Evolutionary conservation across 2,797 vertebrate species (phyloP), one percentile per base, ranked within the genome.

Genomic region (Danio choprae): DNA sequence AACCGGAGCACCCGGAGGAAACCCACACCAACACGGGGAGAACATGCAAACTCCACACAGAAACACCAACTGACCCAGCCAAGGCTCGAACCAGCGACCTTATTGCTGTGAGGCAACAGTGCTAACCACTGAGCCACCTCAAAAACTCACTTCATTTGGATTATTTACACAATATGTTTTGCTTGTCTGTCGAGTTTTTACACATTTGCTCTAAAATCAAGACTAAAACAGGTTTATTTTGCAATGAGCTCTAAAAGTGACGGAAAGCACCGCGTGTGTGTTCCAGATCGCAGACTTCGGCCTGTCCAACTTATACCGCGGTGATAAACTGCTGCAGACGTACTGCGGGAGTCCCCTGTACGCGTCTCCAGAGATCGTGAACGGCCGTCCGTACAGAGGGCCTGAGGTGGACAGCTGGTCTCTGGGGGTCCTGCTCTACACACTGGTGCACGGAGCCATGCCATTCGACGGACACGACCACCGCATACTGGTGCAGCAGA

Each of bases 401-500:
- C 98, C 98, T 0, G 98, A 99, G 95, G 98, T 99, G 88, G 98
- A 99, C 92, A 98, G 96, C 81, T 99, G 98, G 98, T 98, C 98
- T 48, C 92, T 99, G 38, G 98, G 98, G 0, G 98, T 99, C 22
- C 92, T 99, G 4, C 92, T 99, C 9, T 99, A 99, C 85, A 95
- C 97, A 4, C 87, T 99, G 91, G 95, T 99, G 44, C 96, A 99
- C 0, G 97, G 97, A 64, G 93, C 94, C 0, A 99, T 99, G 98
- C 98, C 98, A 0, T 99, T 99, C 0, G 97, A 99, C 0, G 96
- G 96, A 56, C 95, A 94, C 0, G 96, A 96, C 89, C 95, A 98
- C 89, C 97, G 94, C 88, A 93, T 89, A 0, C 85, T 99, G 81
- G 96, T 98, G 79, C 96, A 94, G 84, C 98, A 99, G 90, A 99